These are phyloP conservation scores for Agapostemon virescens DNA, from an alignment of 2,888 invertebrate species.

Conservation along the genomic window DNA sequence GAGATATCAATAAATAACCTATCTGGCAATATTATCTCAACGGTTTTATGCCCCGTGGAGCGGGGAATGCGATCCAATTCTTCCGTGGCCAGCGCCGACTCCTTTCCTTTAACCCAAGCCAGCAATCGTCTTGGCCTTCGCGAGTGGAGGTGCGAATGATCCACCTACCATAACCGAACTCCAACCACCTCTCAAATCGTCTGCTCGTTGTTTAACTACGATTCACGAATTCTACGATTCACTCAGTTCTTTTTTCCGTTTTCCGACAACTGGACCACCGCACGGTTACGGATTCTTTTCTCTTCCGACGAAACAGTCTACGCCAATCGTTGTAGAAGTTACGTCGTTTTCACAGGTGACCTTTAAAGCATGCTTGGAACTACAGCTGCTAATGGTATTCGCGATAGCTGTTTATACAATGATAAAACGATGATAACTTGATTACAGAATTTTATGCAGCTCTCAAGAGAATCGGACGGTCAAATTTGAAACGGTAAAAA, in stretches of 20 bases:
- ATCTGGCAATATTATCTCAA: conserved; percentile 76
- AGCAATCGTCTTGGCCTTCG: conserved; percentile 51
- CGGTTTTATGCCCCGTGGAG: conserved; percentile 70
- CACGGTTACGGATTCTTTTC: neutral
- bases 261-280: neutral
- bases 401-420: too few species aligned
- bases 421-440: too few species aligned
- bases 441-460: neutral
- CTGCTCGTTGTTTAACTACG: conserved; percentile 22
- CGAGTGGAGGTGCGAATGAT: conserved; percentile 71
- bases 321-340: neutral
- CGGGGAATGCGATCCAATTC: conserved; percentile 72
- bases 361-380: too few species aligned
- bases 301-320: neutral
- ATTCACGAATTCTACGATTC: neutral
- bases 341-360: neutral
- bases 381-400: too few species aligned
- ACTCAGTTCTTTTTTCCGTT: neutral
- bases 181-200: conserved; percentile 64
- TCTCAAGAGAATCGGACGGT: neutral
- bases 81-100: conserved; percentile 56
- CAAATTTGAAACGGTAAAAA: neutral
- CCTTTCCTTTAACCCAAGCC: conserved; percentile 43
- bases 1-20: conserved; percentile 76
- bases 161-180: conserved; percentile 73